A percentile compares a stretch with the other conserved stretches of the same genome.
phyloP scores from a whole-genome alignment of 2,797 vertebrate genomes.

The Chiroxiphia lanceolata region DNA sequence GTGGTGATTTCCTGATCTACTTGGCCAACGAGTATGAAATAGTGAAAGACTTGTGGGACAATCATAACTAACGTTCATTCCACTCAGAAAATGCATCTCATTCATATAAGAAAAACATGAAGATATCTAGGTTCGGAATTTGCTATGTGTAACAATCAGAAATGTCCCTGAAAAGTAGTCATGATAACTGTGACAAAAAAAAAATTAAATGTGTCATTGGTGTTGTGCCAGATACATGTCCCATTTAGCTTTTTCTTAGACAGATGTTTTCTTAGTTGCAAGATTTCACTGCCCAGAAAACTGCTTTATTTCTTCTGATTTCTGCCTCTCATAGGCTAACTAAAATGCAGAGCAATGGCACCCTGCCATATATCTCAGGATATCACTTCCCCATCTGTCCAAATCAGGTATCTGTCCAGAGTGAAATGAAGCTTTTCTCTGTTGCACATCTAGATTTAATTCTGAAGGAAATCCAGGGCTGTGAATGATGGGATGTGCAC shows the following conservation, averaged over 20 bases:
- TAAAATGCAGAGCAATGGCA: background rate
- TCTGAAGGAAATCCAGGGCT: background rate
- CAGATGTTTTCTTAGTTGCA: background rate
- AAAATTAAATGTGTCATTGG: background rate
- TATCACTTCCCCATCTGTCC: background rate
- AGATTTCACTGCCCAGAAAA: background rate
- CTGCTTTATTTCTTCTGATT: background rate
- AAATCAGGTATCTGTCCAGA: background rate
- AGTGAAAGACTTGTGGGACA: background rate
- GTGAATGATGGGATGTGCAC: background rate
- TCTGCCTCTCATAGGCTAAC: background rate
- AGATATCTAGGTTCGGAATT: background rate
- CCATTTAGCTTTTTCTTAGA: background rate
- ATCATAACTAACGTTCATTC: background rate
- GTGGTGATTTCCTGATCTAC: background rate
- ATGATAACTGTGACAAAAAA: background rate
- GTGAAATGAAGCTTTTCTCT: background rate
- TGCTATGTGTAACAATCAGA: background rate
- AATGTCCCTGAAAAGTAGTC: background rate
- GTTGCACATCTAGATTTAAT: background rate
- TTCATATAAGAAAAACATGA: background rate
- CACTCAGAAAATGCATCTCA: background rate
- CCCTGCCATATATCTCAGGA: background rate
- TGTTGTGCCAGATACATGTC: background rate
- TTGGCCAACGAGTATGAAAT: background rate